These are phyloP conservation scores for Apostichopus japonicus DNA, from an alignment of 35 echinoderm and acorn worm genomes.

Conservation along the genomic window DNA sequence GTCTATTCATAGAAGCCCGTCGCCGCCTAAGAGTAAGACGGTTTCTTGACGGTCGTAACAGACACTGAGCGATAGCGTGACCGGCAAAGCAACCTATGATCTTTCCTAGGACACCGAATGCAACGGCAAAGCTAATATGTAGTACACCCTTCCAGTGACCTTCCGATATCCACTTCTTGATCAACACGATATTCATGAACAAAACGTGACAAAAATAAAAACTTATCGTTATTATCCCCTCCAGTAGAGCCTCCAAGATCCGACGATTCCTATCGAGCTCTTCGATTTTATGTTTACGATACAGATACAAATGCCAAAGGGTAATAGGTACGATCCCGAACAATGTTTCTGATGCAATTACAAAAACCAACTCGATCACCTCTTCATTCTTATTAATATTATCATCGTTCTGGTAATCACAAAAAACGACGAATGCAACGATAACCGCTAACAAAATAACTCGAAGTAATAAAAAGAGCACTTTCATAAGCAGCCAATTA, in stretches of 20 bases:
- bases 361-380: background rate
- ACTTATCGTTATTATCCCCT: background rate
- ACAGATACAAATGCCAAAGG: background rate
- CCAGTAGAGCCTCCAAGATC: background rate
- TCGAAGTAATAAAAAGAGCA: background rate
- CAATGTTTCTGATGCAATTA: background rate
- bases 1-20: too few species aligned
- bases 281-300: background rate
- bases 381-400: background rate
- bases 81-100: background rate
- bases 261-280: background rate
- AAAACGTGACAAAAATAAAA: background rate
- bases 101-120: background rate
- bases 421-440: background rate
- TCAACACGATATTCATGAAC: background rate
- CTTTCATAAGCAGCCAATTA: background rate
- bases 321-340: background rate
- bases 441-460: background rate
- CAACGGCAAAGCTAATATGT: background rate
- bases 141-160: background rate
- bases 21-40: too few species aligned
- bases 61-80: too few species aligned
- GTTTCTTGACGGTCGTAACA: too few species aligned
- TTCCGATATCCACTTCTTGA: background rate
- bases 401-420: background rate